Evolutionary conservation across 1,140 invertebrate species (phyloP).

Genomic region (Oscheius sp.): DNA sequence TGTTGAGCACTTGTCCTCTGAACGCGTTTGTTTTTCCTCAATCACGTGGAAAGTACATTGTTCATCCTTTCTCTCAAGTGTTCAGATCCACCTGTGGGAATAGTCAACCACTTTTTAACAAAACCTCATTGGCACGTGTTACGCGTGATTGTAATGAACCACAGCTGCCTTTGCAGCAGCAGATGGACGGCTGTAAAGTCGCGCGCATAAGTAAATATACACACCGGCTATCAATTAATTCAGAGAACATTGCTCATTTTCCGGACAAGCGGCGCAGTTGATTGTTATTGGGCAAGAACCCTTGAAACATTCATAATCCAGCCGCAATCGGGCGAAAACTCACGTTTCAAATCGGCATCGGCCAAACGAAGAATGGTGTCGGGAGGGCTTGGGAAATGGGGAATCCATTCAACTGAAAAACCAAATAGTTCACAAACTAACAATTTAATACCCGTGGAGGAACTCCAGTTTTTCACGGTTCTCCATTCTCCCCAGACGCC

Average conservation of each 20-base stretch:
- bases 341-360: conserved; percentile 52
- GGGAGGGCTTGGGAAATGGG: conserved; percentile 52
- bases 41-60: no score
- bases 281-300: neutral
- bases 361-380: conserved; percentile 47
- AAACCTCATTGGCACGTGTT: no score
- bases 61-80: no score
- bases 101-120: no score
- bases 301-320: neutral
- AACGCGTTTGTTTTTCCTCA: no score
- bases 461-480: conserved; percentile 40
- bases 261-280: neutral
- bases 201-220: no score
- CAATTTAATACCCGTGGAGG: conserved; percentile 30
- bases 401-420: conserved; percentile 53
- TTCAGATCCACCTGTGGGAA: no score
- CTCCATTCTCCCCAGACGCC: conserved; percentile 58
- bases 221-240: no score
- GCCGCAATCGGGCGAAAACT: conserved; percentile 29
- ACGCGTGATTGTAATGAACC: no score
- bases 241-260: neutral
- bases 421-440: neutral
- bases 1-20: no score
- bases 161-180: no score
- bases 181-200: no score